A percentile compares a stretch with the other conserved stretches of the same genome.
These are phyloP conservation scores for Axinella damicornis DNA, from an alignment of 37 sponge, comb jelly and placozoan species.

Conservation along the genomic window DNA sequence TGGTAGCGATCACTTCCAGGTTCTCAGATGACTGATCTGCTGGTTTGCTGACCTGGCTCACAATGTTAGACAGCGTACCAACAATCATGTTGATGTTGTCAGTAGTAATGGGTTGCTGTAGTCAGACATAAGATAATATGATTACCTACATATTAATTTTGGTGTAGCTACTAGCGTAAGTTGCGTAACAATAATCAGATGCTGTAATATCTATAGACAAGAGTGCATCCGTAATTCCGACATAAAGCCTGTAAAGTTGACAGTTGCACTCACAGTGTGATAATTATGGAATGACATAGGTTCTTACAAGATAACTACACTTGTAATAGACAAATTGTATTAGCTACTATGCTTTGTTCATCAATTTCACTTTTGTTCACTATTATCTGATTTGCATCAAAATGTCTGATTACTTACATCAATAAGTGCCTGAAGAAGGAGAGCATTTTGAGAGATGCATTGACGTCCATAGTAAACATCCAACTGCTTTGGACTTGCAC, in stretches of 20 bases:
- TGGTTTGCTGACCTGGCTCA: not conserved
- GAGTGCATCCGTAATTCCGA: too few relatives aligned
- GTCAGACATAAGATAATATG: not conserved
- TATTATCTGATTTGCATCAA: not conserved
- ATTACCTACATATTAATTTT: not conserved
- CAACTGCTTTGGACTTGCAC: not conserved
- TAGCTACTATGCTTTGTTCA: too few relatives aligned
- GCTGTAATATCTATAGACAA: too few relatives aligned
- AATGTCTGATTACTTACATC: not conserved
- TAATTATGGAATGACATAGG: too few relatives aligned
- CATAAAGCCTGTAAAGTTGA: too few relatives aligned
- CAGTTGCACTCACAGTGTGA: too few relatives aligned
- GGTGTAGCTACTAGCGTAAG: not conserved
- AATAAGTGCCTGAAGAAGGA: not conserved
- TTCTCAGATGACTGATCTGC: not conserved
- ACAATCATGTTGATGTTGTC: not conserved
- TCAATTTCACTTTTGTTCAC: too few relatives aligned
- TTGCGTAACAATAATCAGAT: not conserved
- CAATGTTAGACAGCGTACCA: not conserved
- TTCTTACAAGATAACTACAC: too few relatives aligned
- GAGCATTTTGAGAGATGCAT: not conserved
- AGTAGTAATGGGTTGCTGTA: not conserved
- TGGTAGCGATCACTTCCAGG: not conserved
- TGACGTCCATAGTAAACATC: not conserved
- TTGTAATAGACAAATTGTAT: too few relatives aligned